Evolutionary conservation across 2,888 invertebrate species (phyloP), one percentile per base, ranked within the genome.

Genomic region (Molanna angustata): DNA sequence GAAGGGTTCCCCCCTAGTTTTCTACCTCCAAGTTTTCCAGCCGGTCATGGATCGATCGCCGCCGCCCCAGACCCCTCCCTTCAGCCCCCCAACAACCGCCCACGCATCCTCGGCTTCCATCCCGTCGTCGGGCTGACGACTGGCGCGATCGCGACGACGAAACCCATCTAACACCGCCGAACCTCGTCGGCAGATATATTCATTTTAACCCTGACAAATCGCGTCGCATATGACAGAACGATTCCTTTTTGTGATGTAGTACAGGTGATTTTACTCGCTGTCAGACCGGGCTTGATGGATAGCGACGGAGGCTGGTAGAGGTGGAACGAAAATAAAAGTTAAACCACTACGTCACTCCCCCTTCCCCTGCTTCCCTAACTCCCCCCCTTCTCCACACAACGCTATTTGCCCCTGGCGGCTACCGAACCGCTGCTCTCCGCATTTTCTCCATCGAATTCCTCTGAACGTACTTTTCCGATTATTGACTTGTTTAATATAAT

Each of bases 281-380:
- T n/a, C n/a, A n/a, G n/a, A n/a, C n/a, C 39, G 27, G 19, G 35
- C 22, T 22, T 39, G 42, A 44, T 20, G 22, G 39, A 43, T 40
- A 40, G 16, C 37, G 44, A 40, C 47, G 13, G 52, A 40, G 40
- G 7, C 21, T 13, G 43, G 37, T 21, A 43, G 43, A 35, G 35
- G 49, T 31, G 32, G 33, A 40, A 39, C 41, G 41, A 49, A 52
- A 56, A 49, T 49, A 49, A 56, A 52, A 56, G 56, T 56, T 47
- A 52, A 54, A 44, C 44, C 44, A 37, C 33, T 17, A 39, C 39
- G 39, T 39, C 6, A 39, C 16, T 3, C 16, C 20, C 40, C 13
- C 41, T 21, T 3, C 14, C 32, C 45, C 42, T 20, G n/a, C n/a
- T n/a, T n/a, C n/a, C n/a, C n/a, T n/a, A n/a, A n/a, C n/a, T n/a